Evolutionary conservation across 2,113 vertebrate species (phyloP), one percentile per base, ranked within the genome.

Genomic region (Diphyllodes magnificus): DNA sequence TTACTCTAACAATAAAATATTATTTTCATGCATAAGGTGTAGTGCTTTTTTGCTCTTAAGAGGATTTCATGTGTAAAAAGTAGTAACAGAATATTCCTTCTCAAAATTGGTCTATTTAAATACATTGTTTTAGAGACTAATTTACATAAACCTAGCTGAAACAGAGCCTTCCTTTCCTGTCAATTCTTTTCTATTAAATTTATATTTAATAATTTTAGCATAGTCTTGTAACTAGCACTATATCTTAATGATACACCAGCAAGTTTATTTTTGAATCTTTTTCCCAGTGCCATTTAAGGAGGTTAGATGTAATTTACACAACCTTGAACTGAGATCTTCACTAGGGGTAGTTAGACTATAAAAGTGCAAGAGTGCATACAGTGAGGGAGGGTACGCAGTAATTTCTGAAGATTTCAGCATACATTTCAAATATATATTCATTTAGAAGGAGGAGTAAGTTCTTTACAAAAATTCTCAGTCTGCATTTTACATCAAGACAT

Each of bases 391-490:
- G 3, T 6, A 50, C 11, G 6, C 12, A 39, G 28, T 61, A 63
- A 66, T 71, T 90, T 79, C 15, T 49, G 13, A 71, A 71, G 9
- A 63, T 40, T 64, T 35, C 69, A 65, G 35, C 56, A 13, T 18
- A 13, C 21, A 51, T 87, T 73, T 77, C 5, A 82, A 61, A 69
- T 37, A 2, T 40, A 17, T 53, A 39, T 25, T 86, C 7, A 72
- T 47, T 56, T 59, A 54, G 23, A 91, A 28, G 40, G 9, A 82
- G 50, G 7, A 54, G n/a, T 37, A 63, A 42, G 3, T 25, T 49
- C 2, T 51, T 51, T 65, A 35, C 30, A 60, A 37, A n/a, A 53
- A 6, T 15, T 40, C 3, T 51, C 5, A 0, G 7, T n/a, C 33
- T 60, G 21, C 18, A 49, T 86, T 63, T 76, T 72, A 16, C 4